A percentile compares a stretch with the other conserved stretches of the same genome.
Conservation (phyloP, 2,797 vertebrate genomes). For the Ammospiza maritima region DNA sequence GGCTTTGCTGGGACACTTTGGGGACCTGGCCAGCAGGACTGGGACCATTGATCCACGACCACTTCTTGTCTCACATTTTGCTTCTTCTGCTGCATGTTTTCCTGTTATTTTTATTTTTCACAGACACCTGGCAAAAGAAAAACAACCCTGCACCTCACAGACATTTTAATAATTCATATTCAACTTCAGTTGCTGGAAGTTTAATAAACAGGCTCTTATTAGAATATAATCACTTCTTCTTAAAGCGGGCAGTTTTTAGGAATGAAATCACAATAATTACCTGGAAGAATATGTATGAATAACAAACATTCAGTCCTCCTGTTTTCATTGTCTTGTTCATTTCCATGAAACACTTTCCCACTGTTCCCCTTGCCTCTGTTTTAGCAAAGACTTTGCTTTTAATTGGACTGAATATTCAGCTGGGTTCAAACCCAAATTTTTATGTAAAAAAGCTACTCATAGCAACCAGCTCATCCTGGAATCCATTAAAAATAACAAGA, state of each 20-base stretch:
- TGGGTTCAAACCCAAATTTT: constrained; percentile 37
- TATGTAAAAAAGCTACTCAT: constrained; percentile 11
- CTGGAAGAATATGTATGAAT: constrained; percentile 62
- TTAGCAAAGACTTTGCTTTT: constrained; percentile 42
- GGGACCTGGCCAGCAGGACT: background rate
- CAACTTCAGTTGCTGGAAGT: constrained; percentile 72
- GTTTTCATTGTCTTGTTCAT: background rate
- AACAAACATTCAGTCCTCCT: constrained; percentile 26
- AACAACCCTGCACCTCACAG: constrained; percentile 6
- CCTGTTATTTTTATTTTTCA: background rate
- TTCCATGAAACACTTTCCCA: constrained; percentile 42
- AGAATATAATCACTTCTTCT: constrained; percentile 63
- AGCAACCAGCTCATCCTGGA: constrained; percentile 32
- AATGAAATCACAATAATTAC: constrained; percentile 68
- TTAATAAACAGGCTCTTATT: constrained; percentile 82
- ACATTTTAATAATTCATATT: constrained; percentile 74
- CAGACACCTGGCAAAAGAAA: constrained; percentile 46
- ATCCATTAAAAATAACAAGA: constrained; percentile 44
- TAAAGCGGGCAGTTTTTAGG: constrained; percentile 8
- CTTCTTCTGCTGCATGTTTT: background rate
- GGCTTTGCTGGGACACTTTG: background rate
- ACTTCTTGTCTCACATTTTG: background rate
- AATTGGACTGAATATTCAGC: constrained; percentile 60
- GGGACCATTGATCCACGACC: background rate
- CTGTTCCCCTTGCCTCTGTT: constrained; percentile 21